Evolutionary conservation across 2,797 vertebrate species (phyloP).

Genomic region (Amniataba percoides): DNA sequence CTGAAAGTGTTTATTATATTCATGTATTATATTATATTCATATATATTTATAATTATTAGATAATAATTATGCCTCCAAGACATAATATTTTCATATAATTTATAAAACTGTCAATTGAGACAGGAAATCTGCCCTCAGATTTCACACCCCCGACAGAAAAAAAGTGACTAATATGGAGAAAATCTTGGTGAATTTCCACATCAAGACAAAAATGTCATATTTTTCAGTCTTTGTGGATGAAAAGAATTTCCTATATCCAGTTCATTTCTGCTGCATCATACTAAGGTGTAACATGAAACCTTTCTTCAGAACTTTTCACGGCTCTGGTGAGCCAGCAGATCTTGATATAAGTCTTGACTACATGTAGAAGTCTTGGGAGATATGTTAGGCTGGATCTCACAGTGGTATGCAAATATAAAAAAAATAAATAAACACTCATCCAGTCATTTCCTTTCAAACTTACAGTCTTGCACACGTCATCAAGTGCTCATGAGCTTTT

Average conservation of each 20-base stretch:
- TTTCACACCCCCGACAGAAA: not conserved
- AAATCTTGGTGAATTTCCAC: not conserved
- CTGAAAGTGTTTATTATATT: too few relatives aligned
- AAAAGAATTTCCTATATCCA: not conserved
- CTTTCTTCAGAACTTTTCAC: constrained; percentile 13
- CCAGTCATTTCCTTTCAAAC: constrained; percentile 30
- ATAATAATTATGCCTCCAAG: not conserved
- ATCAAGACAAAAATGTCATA: not conserved
- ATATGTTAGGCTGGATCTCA: constrained; percentile 13
- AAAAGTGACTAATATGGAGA: not conserved
- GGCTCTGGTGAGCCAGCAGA: constrained; percentile 16
- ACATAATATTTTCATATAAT: not conserved
- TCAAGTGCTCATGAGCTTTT: constrained; percentile 40
- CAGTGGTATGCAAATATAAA: constrained; percentile 29
- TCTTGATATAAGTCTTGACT: constrained; percentile 22
- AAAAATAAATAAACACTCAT: constrained; percentile 47
- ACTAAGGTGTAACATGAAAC: constrained; percentile 2
- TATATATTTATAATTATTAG: too few relatives aligned
- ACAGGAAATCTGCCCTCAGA: not conserved
- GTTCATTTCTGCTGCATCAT: not conserved
- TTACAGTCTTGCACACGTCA: constrained; percentile 14
- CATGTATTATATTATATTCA: too few relatives aligned
- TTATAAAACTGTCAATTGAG: not conserved
- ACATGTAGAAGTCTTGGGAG: too few relatives aligned
- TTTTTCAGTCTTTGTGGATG: not conserved